Base-by-base conservation (phyloP, 1,140 invertebrate genomes). In the Limonius californicus region DNA sequence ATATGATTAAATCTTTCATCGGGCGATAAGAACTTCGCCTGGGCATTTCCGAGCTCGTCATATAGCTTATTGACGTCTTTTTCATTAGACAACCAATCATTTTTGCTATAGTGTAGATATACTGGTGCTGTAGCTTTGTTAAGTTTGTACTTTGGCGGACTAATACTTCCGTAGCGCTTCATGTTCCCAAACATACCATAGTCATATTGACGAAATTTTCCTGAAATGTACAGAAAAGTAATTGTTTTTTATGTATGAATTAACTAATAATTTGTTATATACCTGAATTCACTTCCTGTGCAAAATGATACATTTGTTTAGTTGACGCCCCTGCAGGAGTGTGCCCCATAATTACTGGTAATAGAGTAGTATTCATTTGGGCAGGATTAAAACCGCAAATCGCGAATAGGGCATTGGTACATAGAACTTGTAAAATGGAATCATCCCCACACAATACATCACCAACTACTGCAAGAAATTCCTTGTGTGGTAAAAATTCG, bases 251-350 rank as follows among this genome's bases (percentile, higher is more conserved):
- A 32, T 32, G 11, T 11, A 6, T 32, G 4, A 32, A 32, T n/a
- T n/a, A 16, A 43, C 27, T 39, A 54, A 50, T 59, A 6, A 59
- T 43, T 15, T 2, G 11, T 9, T 6, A 19, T 20, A 21, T 63
- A 79, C 77, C 77, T 45, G 79, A 82, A 21, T 78, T 77, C 54
- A 89, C 82, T 8, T 85, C 79, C 78, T 93, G 90, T 0, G 81
- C 85, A 68, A 86, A 92, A 72, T 94, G 90, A 6, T 89, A 78
- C n/a, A n/a, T n/a, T n/a, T n/a, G n/a, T n/a, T n/a, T n/a, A n/a
- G n/a, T n/a, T n/a, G n/a, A n/a, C n/a, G 91, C 83, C 3, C 93
- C 93, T 0, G 91, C 90, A 2, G 95, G 95, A 2, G 85, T 85
- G 74, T 97, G 90, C 9, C 85, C 83, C 1, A 90, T 74, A 69